phyloP scores from a whole-genome alignment of 2,888 invertebrate genomes.

The Lamellibrachia satsuma region DNA sequence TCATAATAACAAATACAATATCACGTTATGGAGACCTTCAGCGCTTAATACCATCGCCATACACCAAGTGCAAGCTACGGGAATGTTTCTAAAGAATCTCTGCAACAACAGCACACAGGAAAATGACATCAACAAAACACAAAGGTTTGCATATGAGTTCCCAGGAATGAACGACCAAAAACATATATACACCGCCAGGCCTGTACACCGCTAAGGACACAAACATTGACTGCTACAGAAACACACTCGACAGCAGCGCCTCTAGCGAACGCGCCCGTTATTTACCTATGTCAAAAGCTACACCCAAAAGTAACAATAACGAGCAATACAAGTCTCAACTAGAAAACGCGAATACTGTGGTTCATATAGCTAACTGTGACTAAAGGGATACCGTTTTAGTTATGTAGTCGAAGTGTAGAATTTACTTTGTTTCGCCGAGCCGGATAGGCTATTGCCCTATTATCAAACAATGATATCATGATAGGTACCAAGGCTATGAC shows the following conservation, averaged over 20 bases:
- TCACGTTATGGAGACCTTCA: background rate
- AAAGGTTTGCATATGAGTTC: background rate
- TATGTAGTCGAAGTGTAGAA: background rate
- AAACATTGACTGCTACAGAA: background rate
- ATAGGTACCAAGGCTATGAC: background rate
- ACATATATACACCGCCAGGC: background rate
- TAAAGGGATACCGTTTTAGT: background rate
- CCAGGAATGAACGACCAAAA: background rate
- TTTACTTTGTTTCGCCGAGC: background rate
- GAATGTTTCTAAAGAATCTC: background rate
- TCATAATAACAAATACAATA: background rate
- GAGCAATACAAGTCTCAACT: background rate
- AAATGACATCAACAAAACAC: no score
- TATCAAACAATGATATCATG: background rate
- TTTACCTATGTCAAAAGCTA: background rate
- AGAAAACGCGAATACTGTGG: background rate
- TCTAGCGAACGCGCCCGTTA: background rate
- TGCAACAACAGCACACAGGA: background rate
- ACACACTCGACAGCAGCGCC: background rate
- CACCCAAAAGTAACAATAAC: background rate
- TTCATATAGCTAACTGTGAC: background rate
- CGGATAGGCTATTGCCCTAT: background rate
- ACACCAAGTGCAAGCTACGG: background rate
- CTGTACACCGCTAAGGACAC: background rate
- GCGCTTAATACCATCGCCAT: background rate